A percentile compares a stretch with the other conserved stretches of the same genome.
phyloP scores from a whole-genome alignment of 2,113 vertebrate genomes.

The Psammodynastes pulverulentus region DNA sequence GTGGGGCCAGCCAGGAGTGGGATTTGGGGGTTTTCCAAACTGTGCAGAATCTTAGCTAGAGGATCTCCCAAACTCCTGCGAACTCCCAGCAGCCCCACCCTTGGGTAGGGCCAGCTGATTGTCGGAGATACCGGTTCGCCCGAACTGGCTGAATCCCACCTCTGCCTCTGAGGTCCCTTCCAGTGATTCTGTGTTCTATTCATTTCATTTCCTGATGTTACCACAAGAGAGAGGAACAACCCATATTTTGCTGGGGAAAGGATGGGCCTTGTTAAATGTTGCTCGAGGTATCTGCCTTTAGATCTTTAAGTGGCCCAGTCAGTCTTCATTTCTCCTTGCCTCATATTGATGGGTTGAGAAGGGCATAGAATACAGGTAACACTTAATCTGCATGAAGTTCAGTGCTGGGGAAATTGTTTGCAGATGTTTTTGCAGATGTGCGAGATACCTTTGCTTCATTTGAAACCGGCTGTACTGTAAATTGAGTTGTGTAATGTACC shows the following conservation, averaged over 20 bases:
- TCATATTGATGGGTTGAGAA: not conserved
- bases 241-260: not conserved
- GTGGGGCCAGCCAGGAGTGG: too few relatives aligned
- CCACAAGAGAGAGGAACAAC: not conserved
- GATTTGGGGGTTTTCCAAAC: too few relatives aligned
- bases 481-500: constrained; percentile 52
- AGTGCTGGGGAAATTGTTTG: constrained; percentile 53
- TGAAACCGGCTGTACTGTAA: constrained; percentile 55
- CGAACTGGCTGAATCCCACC: too few relatives aligned
- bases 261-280: not conserved
- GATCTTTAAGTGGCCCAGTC: not conserved
- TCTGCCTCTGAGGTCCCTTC: too few relatives aligned
- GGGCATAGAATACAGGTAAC: constrained; percentile 14
- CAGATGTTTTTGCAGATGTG: constrained; percentile 61
- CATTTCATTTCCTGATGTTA: not conserved
- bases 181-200: too few relatives aligned
- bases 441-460: constrained; percentile 58
- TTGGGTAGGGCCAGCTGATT: too few relatives aligned
- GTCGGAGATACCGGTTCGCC: too few relatives aligned
- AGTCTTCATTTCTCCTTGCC: not conserved
- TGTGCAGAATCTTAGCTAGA: too few relatives aligned
- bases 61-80: too few relatives aligned
- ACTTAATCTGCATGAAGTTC: constrained; percentile 48
- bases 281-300: not conserved
- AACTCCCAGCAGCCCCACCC: too few relatives aligned